Conservation (phyloP, 1,140 invertebrate species). For the Drosophila insularis region DNA sequence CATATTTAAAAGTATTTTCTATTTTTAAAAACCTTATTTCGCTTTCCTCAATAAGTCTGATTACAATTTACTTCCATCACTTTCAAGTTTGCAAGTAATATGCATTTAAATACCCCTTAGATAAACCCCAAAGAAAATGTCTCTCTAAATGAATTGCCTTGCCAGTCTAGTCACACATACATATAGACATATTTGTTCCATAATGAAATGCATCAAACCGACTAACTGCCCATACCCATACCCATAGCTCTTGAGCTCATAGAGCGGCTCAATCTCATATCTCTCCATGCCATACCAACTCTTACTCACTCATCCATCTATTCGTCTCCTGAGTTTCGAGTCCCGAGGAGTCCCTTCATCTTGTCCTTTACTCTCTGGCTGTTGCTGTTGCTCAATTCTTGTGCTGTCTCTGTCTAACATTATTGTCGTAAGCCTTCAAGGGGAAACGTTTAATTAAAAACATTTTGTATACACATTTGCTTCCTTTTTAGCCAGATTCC, state of each 20-base stretch:
- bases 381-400: background rate
- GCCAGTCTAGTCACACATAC: background rate
- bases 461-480: constrained; percentile 80
- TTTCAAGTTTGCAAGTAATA: background rate
- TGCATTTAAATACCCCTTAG: background rate
- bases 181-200: background rate
- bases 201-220: constrained; percentile 1
- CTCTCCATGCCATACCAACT: background rate
- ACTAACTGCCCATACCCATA: background rate
- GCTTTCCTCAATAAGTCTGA: too few species aligned
- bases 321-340: background rate
- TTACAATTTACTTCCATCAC: too few species aligned
- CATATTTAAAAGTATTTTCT: too few species aligned
- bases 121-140: background rate
- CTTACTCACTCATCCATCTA: background rate
- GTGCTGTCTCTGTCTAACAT: constrained; percentile 3
- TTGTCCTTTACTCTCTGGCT: background rate
- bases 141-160: background rate
- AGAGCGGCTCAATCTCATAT: background rate
- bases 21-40: too few species aligned
- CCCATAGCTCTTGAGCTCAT: background rate
- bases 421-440: constrained; percentile 33
- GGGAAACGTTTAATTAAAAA: constrained; percentile 79
- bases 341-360: background rate
- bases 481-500: constrained; percentile 55